phyloP scores from a whole-genome alignment of 2,797 vertebrate species.

The Erpetoichthys calabaricus region DNA sequence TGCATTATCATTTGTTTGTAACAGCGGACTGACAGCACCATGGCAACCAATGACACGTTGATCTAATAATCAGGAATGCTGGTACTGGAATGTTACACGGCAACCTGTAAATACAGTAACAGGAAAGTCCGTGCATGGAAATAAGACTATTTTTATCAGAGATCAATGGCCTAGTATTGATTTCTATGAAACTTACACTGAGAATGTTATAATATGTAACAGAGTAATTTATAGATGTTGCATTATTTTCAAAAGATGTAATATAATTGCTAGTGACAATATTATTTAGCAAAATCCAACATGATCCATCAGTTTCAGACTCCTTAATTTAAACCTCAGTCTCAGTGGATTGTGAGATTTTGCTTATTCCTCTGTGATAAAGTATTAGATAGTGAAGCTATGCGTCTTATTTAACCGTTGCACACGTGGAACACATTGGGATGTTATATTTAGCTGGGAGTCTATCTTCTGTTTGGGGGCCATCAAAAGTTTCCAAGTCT shows the following conservation, averaged over 20 bases:
- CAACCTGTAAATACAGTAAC: no score
- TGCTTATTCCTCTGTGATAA: neutral
- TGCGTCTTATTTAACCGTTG: constrained; percentile 33
- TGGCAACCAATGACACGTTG: constrained; percentile 6
- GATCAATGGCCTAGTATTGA: no score
- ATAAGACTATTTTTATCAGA: no score
- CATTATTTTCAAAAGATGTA: no score
- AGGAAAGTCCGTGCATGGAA: no score
- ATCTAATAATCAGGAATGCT: neutral
- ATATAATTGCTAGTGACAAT: no score
- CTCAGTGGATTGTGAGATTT: neutral
- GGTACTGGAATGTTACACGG: no score
- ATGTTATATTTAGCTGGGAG: constrained; percentile 36
- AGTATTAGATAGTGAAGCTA: constrained; percentile 24
- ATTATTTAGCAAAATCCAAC: no score
- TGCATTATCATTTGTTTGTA: constrained; percentile 48
- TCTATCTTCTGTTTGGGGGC: constrained; percentile 47
- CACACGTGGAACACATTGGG: constrained; percentile 29
- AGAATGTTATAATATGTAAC: no score
- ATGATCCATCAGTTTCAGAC: no score
- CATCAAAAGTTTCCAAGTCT: constrained; percentile 54
- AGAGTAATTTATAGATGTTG: no score
- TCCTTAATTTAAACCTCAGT: neutral
- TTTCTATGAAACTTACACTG: no score
- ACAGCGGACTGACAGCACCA: constrained; percentile 42